Conservation (phyloP, 30 jellyfish, hydroid and myxozoan species). For the Cassiopea andromeda region DNA sequence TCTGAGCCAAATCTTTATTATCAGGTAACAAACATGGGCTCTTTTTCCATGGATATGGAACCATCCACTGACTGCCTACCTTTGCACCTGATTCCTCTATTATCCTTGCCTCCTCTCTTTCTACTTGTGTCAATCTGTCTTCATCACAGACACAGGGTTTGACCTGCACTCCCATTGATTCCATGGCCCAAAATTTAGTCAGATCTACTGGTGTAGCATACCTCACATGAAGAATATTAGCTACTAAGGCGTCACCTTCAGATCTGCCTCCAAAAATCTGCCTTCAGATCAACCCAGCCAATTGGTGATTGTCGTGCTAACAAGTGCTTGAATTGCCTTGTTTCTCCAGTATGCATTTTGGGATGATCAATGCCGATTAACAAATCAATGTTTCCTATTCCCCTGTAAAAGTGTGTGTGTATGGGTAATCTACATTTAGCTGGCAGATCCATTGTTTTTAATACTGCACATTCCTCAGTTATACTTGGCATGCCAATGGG, state of each 20-base stretch:
- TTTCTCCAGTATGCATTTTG: conserved; percentile 51
- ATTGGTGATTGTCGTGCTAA: conserved; percentile 72
- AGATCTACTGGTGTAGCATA: conserved; percentile 69
- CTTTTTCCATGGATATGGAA: conserved; percentile 76
- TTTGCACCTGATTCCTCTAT: conserved; percentile 53
- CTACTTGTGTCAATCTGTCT: conserved; percentile 36
- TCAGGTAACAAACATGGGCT: conserved; percentile 68
- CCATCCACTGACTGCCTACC: conserved; percentile 46
- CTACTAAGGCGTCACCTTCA: not conserved
- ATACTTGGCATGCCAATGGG: conserved; percentile 1
- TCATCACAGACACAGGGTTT: conserved; percentile 49
- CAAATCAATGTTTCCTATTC: conserved; percentile 60
- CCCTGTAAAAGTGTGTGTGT: conserved; percentile 24
- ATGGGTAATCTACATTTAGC: conserved; percentile 38
- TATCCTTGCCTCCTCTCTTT: conserved; percentile 40
- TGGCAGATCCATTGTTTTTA: conserved; percentile 8
- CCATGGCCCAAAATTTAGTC: conserved; percentile 68
- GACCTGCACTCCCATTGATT: conserved; percentile 67
- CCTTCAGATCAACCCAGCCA: conserved; percentile 49
- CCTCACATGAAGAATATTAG: conserved; percentile 55
- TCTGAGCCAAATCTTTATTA: conserved; percentile 48
- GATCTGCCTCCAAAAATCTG: conserved; percentile 28
- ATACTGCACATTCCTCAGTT: not conserved
- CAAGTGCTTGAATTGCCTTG: conserved; percentile 55
- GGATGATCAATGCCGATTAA: conserved; percentile 76